These are phyloP conservation scores for Tetraodon nigroviridis DNA, from an alignment of 2,113 vertebrate species.

Conservation along the genomic window DNA sequence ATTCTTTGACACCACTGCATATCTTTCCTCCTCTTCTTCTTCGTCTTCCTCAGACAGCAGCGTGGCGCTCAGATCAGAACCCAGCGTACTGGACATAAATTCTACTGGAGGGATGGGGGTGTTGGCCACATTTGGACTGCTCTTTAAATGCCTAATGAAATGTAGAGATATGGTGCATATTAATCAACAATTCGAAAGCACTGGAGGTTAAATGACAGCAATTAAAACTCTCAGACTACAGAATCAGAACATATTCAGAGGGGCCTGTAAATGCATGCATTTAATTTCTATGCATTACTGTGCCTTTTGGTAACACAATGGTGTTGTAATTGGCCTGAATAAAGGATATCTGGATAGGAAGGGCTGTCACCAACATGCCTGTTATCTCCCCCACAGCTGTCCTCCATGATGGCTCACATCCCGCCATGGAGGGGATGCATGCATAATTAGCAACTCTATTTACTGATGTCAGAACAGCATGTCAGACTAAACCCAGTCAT, in stretches of 20 bases:
- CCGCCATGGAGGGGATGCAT: slow-evolving; percentile 56
- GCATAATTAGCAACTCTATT: slow-evolving; percentile 75
- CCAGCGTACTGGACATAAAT: slow-evolving; percentile 87
- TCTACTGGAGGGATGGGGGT: slow-evolving; percentile 84
- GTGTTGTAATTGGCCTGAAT: slow-evolving; percentile 71
- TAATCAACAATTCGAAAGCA: slow-evolving; percentile 22
- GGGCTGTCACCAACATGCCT: slow-evolving; percentile 71
- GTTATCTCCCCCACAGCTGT: slow-evolving; percentile 74
- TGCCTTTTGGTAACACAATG: slow-evolving; percentile 64
- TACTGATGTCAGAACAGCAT: slow-evolving; percentile 68
- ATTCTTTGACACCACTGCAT: slow-evolving; percentile 78
- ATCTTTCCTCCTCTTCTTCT: slow-evolving; percentile 81
- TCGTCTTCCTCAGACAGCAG: slow-evolving; percentile 79
- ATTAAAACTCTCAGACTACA: slow-evolving; percentile 29
- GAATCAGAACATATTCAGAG: slow-evolving; percentile 33
- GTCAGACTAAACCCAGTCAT: slow-evolving; percentile 71
- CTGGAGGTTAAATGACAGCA: slow-evolving; percentile 14
- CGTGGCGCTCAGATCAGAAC: slow-evolving; percentile 88
- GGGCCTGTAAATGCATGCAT: slow-evolving; percentile 46
- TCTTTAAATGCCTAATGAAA: slow-evolving; percentile 90
- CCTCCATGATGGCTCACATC: slow-evolving; percentile 66
- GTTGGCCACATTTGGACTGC: slow-evolving; percentile 85
- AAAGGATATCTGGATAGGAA: slow-evolving; percentile 66
- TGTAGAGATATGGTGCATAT: slow-evolving; percentile 32
- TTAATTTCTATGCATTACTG: slow-evolving; percentile 52